Evolutionary conservation across 2,797 vertebrate species (phyloP).

Genomic region (Squalus acanthias): DNA sequence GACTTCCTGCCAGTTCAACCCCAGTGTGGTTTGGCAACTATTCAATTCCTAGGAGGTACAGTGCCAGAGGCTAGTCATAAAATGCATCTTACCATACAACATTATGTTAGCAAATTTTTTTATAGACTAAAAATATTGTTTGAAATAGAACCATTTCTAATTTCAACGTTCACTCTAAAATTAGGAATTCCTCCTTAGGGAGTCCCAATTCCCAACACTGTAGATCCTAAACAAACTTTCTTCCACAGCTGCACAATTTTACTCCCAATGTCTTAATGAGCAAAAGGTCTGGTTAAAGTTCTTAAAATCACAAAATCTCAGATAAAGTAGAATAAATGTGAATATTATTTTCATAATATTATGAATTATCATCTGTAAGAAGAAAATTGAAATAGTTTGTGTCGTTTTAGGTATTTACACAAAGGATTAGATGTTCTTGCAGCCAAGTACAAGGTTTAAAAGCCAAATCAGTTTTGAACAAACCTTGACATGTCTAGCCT

Average conservation of each 20-base stretch:
- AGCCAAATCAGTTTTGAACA: constrained; percentile 3
- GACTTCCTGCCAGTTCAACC: not conserved
- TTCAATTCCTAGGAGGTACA: not conserved
- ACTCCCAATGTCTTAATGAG: not conserved
- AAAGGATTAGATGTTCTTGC: constrained; percentile 1
- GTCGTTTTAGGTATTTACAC: not conserved
- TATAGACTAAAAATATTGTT: not conserved
- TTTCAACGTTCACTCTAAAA: constrained; percentile 24
- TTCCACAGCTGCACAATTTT: not conserved
- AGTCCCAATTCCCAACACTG: not conserved
- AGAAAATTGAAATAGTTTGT: not conserved
- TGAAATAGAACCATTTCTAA: not conserved
- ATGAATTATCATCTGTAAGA: not conserved
- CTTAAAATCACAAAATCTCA: not conserved
- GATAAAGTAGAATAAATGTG: not conserved
- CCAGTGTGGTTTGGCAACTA: not conserved
- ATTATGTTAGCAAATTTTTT: not conserved
- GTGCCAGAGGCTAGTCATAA: not conserved
- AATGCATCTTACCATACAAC: not conserved
- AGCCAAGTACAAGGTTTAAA: not conserved
- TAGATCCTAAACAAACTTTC: not conserved
- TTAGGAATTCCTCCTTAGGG: not conserved
- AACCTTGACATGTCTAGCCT: not conserved
- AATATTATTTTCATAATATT: not conserved
- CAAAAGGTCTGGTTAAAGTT: not conserved